Evolutionary conservation across 2,888 invertebrate species (phyloP), one percentile per base, ranked within the genome.

Genomic region (Dermolepida albohirtum): DNA sequence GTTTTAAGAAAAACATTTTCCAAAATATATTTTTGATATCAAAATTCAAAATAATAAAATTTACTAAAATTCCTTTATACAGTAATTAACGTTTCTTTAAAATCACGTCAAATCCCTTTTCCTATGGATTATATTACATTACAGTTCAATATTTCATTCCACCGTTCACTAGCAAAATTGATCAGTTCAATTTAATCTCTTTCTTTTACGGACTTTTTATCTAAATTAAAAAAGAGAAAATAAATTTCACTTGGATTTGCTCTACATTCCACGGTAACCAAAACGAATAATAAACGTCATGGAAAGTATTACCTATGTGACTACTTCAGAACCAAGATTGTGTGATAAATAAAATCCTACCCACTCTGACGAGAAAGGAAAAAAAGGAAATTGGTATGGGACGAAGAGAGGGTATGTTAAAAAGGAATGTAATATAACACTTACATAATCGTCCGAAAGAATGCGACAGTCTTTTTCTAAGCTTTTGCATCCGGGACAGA

Each of bases 371-470:
- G 14, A 47, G 10, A 47, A 47, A 14, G 1, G 7, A 8, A 8
- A 14, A 17, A 14, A 47, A 47, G n/a, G 17, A 47, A 14, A 47
- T 14, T 17, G 47, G 47, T 16, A 47, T 5, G 12, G 43, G 43
- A 22, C 22, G 22, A 22, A 22, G 4, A 5, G 14, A 14, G 17
- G 17, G 14, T 16, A 47, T 12, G 8, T 12, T 17, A 17, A 14
- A 59, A 41, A 44, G 22, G 59, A 59, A 59, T 59, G 44, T 59
- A 47, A 59, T 29, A 59, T 44, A 59, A 59, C 43, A 94, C 96
- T 96, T 87, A 97, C 96, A 95, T 86, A 97, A 89, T 89, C 96
- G 89, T 84, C 96, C 96, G 87, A 97, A 96, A 87, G 96, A 96
- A 85, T 96, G 94, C 81, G 96, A 96, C 82, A 97, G 90, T 84